These are phyloP conservation scores for Lacerta viridis DNA, from an alignment of 2,797 vertebrate genomes.

Conservation along the genomic window DNA sequence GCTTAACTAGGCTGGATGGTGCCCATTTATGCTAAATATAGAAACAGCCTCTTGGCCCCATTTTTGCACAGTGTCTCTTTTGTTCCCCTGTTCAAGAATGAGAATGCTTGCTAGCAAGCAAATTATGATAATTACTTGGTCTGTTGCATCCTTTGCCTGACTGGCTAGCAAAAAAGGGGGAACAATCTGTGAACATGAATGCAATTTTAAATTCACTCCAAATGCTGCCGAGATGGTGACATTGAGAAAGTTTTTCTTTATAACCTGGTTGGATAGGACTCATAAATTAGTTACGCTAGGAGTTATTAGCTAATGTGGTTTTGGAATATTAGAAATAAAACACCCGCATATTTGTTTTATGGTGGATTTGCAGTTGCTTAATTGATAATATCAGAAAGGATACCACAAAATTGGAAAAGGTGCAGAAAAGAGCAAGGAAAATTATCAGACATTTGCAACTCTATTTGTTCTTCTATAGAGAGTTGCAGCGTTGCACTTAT, in stretches of 20 bases:
- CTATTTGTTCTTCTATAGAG: background rate
- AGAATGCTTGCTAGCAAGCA: conserved; percentile 18
- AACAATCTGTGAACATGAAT: conserved; percentile 8
- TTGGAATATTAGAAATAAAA: background rate
- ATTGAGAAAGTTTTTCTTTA: background rate
- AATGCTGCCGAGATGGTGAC: background rate
- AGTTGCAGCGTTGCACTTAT: conserved; percentile 24
- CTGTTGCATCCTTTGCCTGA: conserved; percentile 29
- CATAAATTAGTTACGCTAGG: background rate
- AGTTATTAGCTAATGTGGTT: background rate
- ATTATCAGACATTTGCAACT: background rate
- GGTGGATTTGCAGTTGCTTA: background rate
- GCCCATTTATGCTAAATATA: conserved; percentile 18
- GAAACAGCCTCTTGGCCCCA: conserved; percentile 18
- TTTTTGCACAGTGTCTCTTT: conserved; percentile 30
- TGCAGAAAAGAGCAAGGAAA: background rate
- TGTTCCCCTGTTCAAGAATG: conserved; percentile 22
- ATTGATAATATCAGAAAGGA: background rate
- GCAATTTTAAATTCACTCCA: background rate
- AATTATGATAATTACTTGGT: conserved; percentile 42
- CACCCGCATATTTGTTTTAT: background rate
- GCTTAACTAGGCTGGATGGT: conserved; percentile 4
- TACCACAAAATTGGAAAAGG: background rate
- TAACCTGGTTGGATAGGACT: background rate
- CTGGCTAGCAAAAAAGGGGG: background rate